Conservation (phyloP, 2,888 invertebrate genomes). For the Drosophila lacicola region DNA sequence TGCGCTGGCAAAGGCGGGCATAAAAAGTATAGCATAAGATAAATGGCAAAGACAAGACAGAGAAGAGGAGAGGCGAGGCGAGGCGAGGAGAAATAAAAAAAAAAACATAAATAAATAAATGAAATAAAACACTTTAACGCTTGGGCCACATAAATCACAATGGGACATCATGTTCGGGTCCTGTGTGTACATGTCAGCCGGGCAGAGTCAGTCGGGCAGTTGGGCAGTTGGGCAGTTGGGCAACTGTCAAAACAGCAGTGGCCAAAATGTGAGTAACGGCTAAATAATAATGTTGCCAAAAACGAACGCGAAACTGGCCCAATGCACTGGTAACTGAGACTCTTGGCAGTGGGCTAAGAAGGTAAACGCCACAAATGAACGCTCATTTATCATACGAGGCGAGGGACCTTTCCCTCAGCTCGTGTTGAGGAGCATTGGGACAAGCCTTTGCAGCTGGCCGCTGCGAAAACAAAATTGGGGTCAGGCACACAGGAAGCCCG, state of each 20-base stretch:
- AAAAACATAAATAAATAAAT: constrained; percentile 50
- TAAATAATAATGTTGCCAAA: constrained; percentile 72
- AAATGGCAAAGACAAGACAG: constrained; percentile 42
- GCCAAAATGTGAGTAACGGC: constrained; percentile 79
- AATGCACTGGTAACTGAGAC: constrained; percentile 29
- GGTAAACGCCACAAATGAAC: constrained; percentile 57
- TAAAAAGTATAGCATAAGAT: constrained; percentile 41
- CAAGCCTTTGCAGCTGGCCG: constrained; percentile 60
- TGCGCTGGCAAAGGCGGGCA: too few relatives aligned
- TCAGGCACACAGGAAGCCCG: constrained; percentile 70
- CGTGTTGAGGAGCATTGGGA: background rate
- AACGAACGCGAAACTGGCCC: constrained; percentile 26
- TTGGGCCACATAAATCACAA: constrained; percentile 71
- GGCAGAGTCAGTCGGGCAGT: constrained; percentile 36
- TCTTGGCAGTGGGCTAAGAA: constrained; percentile 51
- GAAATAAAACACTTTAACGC: constrained; percentile 77
- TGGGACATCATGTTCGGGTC: constrained; percentile 56
- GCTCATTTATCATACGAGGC: constrained; percentile 68
- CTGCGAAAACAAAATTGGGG: constrained; percentile 52
- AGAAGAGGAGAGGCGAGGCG: background rate
- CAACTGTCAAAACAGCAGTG: constrained; percentile 73
- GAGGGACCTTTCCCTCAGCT: too few relatives aligned
- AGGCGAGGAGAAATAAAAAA: constrained; percentile 18
- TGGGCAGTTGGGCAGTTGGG: constrained; percentile 62
- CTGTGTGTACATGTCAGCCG: constrained; percentile 49